Conservation (phyloP, 2,113 vertebrate genomes). For the Progne subis region DNA sequence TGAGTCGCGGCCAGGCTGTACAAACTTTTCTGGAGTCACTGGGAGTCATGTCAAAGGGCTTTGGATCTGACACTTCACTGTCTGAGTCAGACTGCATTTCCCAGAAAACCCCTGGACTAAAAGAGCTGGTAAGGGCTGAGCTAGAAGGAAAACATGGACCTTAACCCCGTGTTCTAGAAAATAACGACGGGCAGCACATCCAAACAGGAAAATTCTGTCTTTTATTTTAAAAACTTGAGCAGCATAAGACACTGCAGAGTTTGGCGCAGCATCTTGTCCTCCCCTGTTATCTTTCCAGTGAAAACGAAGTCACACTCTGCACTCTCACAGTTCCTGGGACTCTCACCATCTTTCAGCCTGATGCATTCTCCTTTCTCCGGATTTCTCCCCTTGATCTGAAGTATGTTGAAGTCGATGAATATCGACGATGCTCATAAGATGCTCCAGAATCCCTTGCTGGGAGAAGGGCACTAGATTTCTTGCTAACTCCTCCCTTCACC, state of each 20-base stretch:
- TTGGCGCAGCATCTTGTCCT: neutral
- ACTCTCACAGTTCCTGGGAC: neutral
- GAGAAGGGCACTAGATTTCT: slow-evolving; percentile 57
- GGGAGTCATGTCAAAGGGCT: neutral
- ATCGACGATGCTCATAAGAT: neutral
- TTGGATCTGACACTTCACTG: neutral
- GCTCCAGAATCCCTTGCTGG: neutral
- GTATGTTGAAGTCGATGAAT: neutral
- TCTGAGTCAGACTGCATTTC: neutral
- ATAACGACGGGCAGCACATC: neutral
- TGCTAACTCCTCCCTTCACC: slow-evolving; percentile 36
- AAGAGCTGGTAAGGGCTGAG: neutral
- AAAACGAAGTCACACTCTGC: neutral
- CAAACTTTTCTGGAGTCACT: neutral
- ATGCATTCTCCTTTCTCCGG: neutral
- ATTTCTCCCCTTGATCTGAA: slow-evolving; percentile 7
- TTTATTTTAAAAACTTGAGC: neutral
- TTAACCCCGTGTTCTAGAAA: neutral
- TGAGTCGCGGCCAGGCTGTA: neutral
- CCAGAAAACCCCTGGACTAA: neutral
- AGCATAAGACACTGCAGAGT: neutral
- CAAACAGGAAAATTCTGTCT: neutral
- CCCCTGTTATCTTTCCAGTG: neutral
- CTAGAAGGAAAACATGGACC: neutral
- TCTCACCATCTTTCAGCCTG: neutral